Evolutionary conservation across 2,888 invertebrate genomes (phyloP).

Genomic region (Liodrosophila aerea): DNA sequence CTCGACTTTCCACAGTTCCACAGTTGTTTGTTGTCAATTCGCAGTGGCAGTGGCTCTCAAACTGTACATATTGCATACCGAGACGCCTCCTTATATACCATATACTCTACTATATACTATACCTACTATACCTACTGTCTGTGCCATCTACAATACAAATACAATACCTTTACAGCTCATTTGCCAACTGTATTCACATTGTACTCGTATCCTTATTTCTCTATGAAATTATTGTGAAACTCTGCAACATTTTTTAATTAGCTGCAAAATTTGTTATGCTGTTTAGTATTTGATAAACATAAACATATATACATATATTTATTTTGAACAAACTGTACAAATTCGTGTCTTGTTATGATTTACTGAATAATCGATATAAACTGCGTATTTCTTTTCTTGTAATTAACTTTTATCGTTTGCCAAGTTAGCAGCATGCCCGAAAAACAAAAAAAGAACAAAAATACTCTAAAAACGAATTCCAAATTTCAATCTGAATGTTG

Average conservation of each 20-base stretch:
- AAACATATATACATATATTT: constrained; percentile 18
- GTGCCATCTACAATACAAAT: background rate
- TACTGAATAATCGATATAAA: background rate
- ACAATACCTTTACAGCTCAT: constrained; percentile 20
- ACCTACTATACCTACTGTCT: background rate
- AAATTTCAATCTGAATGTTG: constrained; percentile 67
- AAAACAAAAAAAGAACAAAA: constrained; percentile 2
- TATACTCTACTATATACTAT: constrained; percentile 3
- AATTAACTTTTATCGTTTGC: constrained; percentile 67
- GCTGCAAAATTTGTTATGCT: constrained; percentile 79
- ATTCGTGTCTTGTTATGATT: constrained; percentile 52
- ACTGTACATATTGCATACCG: constrained; percentile 43
- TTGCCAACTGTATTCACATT: background rate
- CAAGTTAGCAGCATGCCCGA: constrained; percentile 56
- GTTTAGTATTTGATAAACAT: constrained; percentile 61
- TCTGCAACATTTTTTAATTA: constrained; percentile 29
- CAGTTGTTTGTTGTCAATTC: constrained; percentile 2
- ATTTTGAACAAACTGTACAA: constrained; percentile 38
- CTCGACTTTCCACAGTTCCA: constrained; percentile 15
- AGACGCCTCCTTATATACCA: constrained; percentile 14
- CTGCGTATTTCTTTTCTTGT: constrained; percentile 9
- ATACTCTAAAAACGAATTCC: constrained; percentile 10
- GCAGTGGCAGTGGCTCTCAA: constrained; percentile 44
- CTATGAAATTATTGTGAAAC: constrained; percentile 37
- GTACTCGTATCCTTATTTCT: constrained; percentile 15